Conservation (phyloP, 2,888 invertebrate genomes). For the Cephus pulcher region DNA sequence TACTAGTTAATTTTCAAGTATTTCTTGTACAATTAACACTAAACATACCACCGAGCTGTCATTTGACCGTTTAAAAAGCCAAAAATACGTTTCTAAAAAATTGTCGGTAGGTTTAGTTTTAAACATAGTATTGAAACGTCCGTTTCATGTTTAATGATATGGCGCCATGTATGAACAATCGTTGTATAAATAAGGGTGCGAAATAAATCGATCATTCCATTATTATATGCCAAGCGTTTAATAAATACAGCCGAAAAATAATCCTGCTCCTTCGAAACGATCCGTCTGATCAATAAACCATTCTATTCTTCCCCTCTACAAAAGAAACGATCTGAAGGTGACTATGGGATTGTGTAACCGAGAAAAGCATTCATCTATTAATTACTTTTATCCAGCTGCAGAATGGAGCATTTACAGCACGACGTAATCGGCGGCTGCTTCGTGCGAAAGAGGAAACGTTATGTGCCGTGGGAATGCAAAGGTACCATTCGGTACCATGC, state of each 20-base stretch:
- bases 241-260: background rate
- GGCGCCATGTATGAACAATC: background rate
- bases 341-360: background rate
- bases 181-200: background rate
- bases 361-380: background rate
- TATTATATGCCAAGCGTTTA: background rate
- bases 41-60: no score
- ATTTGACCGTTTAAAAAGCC: no score
- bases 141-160: background rate
- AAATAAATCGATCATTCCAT: background rate
- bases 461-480: constrained; percentile 24
- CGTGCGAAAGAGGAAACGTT: constrained; percentile 23
- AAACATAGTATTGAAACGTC: background rate
- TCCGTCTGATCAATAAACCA: background rate
- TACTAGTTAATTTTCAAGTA: background rate
- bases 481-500: constrained; percentile 32
- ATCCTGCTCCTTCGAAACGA: background rate
- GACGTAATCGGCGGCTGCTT: constrained; percentile 2
- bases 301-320: background rate
- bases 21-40: background rate
- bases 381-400: background rate
- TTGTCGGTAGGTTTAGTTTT: no score
- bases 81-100: no score
- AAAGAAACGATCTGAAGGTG: background rate
- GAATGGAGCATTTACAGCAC: background rate